Percentiles rank a stretch among this genome's conserved stretches.
phyloP scores from a whole-genome alignment of 2,888 invertebrate species.

The Oscheius sp. region DNA sequence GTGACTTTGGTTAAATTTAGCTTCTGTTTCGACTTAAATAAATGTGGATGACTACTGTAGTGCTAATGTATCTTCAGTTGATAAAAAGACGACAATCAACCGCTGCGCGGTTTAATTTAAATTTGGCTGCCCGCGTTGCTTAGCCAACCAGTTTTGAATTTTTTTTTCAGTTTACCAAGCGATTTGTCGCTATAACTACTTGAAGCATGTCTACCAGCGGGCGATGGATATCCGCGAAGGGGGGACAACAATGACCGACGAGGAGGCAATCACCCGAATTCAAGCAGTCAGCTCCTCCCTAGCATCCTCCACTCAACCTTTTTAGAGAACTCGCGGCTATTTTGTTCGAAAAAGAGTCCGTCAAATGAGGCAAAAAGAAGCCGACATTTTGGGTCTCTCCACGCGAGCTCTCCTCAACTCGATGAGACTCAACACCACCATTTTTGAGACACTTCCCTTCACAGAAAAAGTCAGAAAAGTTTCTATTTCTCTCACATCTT shows the following conservation, averaged over 20 bases:
- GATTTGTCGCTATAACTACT: constrained; percentile 54
- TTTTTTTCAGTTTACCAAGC: constrained; percentile 63
- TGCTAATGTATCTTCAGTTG: no score
- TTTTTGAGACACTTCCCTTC: neutral
- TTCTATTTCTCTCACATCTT: neutral
- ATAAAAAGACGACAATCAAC: no score
- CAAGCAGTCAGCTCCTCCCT: constrained; percentile 49
- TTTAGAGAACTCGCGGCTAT: constrained; percentile 58
- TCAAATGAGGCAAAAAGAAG: constrained; percentile 50
- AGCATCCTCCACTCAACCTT: neutral
- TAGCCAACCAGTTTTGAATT: no score
- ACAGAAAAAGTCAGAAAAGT: neutral
- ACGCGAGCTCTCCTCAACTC: neutral
- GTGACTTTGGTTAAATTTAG: no score
- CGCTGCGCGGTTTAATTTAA: no score
- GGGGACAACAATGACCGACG: constrained; percentile 51
- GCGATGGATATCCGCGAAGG: constrained; percentile 56
- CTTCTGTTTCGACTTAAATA: no score
- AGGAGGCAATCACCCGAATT: constrained; percentile 57
- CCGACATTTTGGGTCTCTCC: constrained; percentile 43
- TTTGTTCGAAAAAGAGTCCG: constrained; percentile 54
- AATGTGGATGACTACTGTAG: no score
- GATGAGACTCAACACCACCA: neutral
- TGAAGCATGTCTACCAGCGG: constrained; percentile 58
- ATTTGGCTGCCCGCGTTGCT: no score